Conservation (phyloP, 2,113 vertebrate genomes). For the Climacteris rufus region DNA sequence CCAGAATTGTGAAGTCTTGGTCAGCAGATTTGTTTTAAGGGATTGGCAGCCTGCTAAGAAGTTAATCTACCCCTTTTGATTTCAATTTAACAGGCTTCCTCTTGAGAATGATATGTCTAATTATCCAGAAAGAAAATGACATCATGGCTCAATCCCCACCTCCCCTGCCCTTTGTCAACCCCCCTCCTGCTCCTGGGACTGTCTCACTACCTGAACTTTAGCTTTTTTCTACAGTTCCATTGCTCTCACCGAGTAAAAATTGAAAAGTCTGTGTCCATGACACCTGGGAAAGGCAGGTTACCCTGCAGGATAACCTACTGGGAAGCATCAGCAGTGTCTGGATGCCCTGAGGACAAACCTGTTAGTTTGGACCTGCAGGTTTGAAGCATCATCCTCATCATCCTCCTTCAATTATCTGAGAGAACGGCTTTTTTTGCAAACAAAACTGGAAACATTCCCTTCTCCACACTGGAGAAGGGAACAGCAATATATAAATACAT, state of each 20-base stretch:
- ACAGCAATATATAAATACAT: slow-evolving; percentile 58
- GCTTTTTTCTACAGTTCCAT: background rate
- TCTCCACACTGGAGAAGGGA: too few relatives aligned
- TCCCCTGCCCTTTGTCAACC: background rate
- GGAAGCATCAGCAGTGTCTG: background rate
- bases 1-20: background rate
- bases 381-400: fast-evolving
- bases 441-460: background rate
- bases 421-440: slow-evolving; percentile 46
- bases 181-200: background rate
- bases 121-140: background rate
- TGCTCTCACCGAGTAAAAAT: background rate
- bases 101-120: background rate
- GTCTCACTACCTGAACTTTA: background rate
- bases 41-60: background rate
- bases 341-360: background rate
- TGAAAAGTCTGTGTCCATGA: background rate
- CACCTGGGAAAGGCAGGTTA: background rate
- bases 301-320: background rate
- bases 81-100: background rate
- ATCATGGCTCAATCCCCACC: fast-evolving
- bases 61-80: background rate
- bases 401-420: slow-evolving; percentile 39
- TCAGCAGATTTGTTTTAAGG: background rate
- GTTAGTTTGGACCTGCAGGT: background rate